phyloP scores from a whole-genome alignment of 2,888 invertebrate species.

The Thumatha senex region DNA sequence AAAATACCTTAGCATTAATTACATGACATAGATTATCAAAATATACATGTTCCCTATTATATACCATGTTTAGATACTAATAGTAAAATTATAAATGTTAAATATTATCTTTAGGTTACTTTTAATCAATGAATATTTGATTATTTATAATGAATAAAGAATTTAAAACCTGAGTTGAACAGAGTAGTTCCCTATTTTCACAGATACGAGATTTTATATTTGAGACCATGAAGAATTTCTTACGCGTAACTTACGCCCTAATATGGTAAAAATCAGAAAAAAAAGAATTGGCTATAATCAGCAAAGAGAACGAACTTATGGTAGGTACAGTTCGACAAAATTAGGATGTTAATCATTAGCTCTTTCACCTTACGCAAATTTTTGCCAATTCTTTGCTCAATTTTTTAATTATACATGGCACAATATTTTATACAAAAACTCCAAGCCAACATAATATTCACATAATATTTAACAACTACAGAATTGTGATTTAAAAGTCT shows the following conservation, averaged over 20 bases:
- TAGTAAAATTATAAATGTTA: conserved; percentile 8
- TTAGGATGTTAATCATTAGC: conserved; percentile 8
- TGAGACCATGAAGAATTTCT: conserved; percentile 42
- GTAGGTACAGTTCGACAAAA: conserved; percentile 3
- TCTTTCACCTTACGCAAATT: conserved; percentile 7
- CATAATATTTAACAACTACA: conserved; percentile 35
- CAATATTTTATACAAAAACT: conserved; percentile 26
- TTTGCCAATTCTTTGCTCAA: conserved; percentile 25
- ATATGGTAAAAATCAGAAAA: conserved; percentile 25
- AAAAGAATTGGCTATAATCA: conserved; percentile 28
- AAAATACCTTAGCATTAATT: conserved; percentile 4
- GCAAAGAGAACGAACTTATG: conserved; percentile 13
- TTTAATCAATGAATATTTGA: conserved; percentile 15
- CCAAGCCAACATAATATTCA: conserved; percentile 30
- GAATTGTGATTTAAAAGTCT: conserved; percentile 36
- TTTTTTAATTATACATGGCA: conserved; percentile 32
- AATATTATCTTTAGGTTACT: conserved; percentile 21
- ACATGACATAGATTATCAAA: conserved; percentile 10
- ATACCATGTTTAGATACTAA: conserved; percentile 2
- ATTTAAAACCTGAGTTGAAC: conserved; percentile 25
- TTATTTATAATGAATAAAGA: conserved; percentile 15
- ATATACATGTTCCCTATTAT: background rate
- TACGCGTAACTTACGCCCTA: conserved; percentile 33
- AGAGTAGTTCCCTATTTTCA: conserved; percentile 40
- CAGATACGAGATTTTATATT: conserved; percentile 32